phyloP scores from a whole-genome alignment of 2,113 vertebrate species.

The Odontophorus gujanensis region DNA sequence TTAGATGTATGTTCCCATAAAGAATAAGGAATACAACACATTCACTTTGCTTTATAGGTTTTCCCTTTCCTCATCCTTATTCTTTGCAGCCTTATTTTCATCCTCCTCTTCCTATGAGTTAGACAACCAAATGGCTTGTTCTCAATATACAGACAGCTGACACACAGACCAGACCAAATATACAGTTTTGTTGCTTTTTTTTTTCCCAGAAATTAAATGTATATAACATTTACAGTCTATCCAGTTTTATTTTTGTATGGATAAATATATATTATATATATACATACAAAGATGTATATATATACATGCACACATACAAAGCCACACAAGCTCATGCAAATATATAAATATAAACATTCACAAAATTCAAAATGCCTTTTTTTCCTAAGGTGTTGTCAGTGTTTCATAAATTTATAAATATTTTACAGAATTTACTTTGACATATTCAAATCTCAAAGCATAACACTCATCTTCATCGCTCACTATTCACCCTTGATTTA shows the following conservation, averaged over 20 bases:
- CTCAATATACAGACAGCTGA: neutral
- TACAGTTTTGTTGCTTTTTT: neutral
- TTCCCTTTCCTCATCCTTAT: neutral
- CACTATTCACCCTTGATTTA: slow-evolving; percentile 18
- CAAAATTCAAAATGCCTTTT: neutral
- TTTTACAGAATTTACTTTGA: slow-evolving; percentile 45
- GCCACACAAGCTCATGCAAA: slow-evolving; percentile 7
- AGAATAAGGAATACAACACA: neutral
- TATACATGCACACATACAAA: neutral
- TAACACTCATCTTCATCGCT: neutral
- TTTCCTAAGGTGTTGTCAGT: neutral
- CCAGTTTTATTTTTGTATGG: slow-evolving; percentile 21
- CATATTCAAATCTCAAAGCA: neutral
- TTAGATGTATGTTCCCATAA: neutral
- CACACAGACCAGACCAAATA: neutral
- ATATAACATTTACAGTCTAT: neutral
- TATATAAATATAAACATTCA: neutral
- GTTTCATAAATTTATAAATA: slow-evolving; percentile 27
- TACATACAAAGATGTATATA: neutral
- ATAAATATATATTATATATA: slow-evolving; percentile 10
- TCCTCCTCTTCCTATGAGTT: neutral
- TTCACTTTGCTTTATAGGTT: neutral
- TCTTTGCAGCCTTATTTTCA: neutral
- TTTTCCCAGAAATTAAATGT: neutral
- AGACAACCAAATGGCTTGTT: neutral